These are phyloP conservation scores for Aphodius granarius DNA, from an alignment of 2,888 invertebrate genomes.

Conservation along the genomic window DNA sequence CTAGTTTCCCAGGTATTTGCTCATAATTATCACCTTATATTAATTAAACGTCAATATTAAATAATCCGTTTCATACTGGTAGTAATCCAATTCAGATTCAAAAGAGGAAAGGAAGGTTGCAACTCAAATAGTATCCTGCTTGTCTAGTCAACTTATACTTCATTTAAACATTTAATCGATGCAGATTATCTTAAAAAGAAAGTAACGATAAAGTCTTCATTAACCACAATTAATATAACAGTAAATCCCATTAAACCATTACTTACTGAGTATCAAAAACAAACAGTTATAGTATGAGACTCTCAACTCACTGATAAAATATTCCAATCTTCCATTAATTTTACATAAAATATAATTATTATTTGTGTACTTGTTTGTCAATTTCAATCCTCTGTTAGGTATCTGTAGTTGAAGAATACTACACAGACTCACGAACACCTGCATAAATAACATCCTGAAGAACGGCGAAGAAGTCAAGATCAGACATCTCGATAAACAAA, in stretches of 20 bases:
- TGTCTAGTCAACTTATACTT: background rate
- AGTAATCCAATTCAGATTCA: background rate
- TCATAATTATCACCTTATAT: background rate
- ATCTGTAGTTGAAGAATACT: too few relatives aligned
- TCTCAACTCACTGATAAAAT: background rate
- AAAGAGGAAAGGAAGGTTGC: background rate
- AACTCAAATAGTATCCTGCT: background rate
- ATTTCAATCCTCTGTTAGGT: too few relatives aligned
- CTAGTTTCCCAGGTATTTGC: background rate
- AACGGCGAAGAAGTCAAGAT: conserved; percentile 17
- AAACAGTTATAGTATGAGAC: background rate
- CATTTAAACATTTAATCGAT: background rate
- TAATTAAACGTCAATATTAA: background rate
- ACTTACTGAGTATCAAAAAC: background rate
- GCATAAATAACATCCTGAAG: background rate
- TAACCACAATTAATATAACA: background rate
- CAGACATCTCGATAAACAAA: conserved; percentile 33
- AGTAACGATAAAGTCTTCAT: background rate
- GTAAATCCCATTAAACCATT: background rate
- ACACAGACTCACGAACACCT: background rate
- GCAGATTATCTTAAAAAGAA: background rate
- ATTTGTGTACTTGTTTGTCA: too few relatives aligned
- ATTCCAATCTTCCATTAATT: too few relatives aligned
- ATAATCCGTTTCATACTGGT: background rate
- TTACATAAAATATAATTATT: too few relatives aligned